A percentile compares a stretch with the other conserved stretches of the same genome.
phyloP scores from a whole-genome alignment of 1,140 invertebrate genomes.

The Metopolophium dirhodum region DNA sequence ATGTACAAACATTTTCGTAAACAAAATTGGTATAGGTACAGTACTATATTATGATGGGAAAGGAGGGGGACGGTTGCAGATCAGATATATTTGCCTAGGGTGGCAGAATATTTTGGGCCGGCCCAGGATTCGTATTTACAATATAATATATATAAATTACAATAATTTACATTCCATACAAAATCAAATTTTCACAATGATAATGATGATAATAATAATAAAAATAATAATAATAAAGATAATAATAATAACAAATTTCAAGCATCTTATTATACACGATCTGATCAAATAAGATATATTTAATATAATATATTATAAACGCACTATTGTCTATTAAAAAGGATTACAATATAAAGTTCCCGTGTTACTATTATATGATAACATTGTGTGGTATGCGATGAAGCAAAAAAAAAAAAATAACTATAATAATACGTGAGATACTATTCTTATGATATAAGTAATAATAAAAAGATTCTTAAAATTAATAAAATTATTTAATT shows the following conservation, averaged over 20 bases:
- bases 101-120: background rate
- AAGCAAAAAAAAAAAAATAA: background rate
- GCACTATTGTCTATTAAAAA: background rate
- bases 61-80: background rate
- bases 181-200: slow-evolving; percentile 27
- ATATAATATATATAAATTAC: slow-evolving; percentile 21
- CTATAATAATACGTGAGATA: background rate
- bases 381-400: background rate
- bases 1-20: background rate
- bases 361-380: background rate
- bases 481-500: slow-evolving; percentile 34
- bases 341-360: background rate
- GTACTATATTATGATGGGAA: background rate
- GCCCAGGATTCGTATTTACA: background rate
- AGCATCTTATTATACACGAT: background rate
- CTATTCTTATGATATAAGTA: background rate
- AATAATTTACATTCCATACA: slow-evolving; percentile 13
- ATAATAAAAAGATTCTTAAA: slow-evolving; percentile 31
- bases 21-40: background rate
- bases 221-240: background rate
- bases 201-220: background rate
- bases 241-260: slow-evolving; percentile 27
- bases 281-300: background rate
- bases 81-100: background rate
- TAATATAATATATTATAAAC: background rate